phyloP scores from a whole-genome alignment of 2,888 invertebrate species.

The Pseudolycoriella hygida region DNA sequence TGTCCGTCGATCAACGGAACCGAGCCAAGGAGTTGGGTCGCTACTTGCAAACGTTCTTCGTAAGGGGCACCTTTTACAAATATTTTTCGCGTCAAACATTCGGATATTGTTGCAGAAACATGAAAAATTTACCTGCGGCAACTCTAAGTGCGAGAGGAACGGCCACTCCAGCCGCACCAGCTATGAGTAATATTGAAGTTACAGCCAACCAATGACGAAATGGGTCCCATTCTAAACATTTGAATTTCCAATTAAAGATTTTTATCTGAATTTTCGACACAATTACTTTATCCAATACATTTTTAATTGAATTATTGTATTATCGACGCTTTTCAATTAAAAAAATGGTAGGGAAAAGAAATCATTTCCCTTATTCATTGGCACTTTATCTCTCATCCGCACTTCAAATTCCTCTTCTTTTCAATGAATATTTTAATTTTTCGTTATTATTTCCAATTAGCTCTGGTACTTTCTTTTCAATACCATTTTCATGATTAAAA shows the following conservation, averaged over 20 bases:
- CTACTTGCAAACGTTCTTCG: constrained; percentile 56
- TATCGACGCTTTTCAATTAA: not conserved
- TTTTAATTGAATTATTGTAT: not conserved
- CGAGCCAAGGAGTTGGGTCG: constrained; percentile 53
- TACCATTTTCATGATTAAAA: too few relatives aligned
- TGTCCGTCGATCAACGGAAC: constrained; percentile 71
- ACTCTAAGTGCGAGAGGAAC: constrained; percentile 63
- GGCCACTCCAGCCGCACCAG: constrained; percentile 63
- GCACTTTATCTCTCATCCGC: too few relatives aligned
- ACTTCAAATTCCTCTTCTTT: too few relatives aligned
- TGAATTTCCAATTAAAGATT: not conserved
- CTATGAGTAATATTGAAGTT: constrained; percentile 54
- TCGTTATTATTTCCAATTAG: too few relatives aligned
- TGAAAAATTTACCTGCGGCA: constrained; percentile 34
- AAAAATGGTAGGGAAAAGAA: not conserved
- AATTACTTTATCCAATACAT: too few relatives aligned
- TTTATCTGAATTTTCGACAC: too few relatives aligned
- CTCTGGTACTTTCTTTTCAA: too few relatives aligned
- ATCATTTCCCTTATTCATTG: too few relatives aligned
- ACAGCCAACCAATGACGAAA: constrained; percentile 61
- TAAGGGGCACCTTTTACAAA: constrained; percentile 41
- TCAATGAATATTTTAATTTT: too few relatives aligned
- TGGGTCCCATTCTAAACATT: constrained; percentile 33
- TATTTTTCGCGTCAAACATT: not conserved
- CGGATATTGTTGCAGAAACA: not conserved